Evolutionary conservation across 2,113 vertebrate species (phyloP).

Genomic region (Aspiorhynchus laticeps): DNA sequence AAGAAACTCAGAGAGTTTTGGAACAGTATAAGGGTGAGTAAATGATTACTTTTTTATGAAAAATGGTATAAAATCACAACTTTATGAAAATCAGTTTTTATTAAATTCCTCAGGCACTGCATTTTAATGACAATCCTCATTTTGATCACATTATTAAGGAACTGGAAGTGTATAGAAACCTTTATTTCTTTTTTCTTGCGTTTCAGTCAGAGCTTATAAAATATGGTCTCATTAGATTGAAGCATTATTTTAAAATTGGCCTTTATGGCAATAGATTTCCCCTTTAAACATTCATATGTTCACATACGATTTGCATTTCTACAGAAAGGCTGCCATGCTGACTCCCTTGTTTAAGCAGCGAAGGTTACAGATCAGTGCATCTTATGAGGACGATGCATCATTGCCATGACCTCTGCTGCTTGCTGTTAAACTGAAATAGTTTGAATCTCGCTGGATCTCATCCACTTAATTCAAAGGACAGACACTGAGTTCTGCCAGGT

Average conservation of each 20-base stretch:
- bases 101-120: conserved; percentile 2
- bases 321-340: not conserved
- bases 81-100: not conserved
- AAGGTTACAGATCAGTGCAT: not conserved
- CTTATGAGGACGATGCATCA: not conserved
- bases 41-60: not conserved
- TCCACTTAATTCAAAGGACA: conserved; percentile 10
- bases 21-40: not conserved
- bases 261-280: not conserved
- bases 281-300: not conserved
- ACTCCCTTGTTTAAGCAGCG: no score
- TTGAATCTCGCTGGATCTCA: not conserved
- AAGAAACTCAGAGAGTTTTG: not conserved
- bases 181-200: not conserved
- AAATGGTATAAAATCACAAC: conserved; percentile 4
- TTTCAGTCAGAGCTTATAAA: not conserved
- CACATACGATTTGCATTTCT: not conserved
- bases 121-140: not conserved
- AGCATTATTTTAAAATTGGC: not conserved
- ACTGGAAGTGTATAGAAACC: not conserved
- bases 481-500: conserved; percentile 5
- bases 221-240: conserved; percentile 1
- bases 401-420: not conserved
- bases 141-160: not conserved
- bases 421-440: not conserved